phyloP scores from a whole-genome alignment of 2,888 invertebrate genomes.

The Cantharis lateralis region DNA sequence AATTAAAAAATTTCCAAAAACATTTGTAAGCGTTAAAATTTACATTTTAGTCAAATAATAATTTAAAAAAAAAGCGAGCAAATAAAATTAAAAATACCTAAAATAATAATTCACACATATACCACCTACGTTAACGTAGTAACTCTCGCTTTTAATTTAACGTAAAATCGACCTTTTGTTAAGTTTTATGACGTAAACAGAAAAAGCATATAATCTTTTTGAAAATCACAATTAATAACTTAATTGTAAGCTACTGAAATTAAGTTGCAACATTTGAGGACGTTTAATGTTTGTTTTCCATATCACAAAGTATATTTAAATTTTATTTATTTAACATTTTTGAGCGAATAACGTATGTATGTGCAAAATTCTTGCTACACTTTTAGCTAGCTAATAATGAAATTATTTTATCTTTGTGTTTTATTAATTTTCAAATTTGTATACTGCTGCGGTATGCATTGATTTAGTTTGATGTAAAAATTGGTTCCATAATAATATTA shows the following conservation, averaged over 20 bases:
- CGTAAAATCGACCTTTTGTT: background rate
- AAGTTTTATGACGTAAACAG: background rate
- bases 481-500: background rate
- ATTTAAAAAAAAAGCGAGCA: background rate
- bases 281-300: background rate
- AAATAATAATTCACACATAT: background rate
- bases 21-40: background rate
- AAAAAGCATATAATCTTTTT: slow-evolving; percentile 1
- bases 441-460: background rate
- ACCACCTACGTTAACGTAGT: background rate
- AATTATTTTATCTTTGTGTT: background rate
- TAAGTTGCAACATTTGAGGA: background rate
- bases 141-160: slow-evolving; percentile 6
- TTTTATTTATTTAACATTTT: background rate
- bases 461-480: background rate
- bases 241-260: slow-evolving; percentile 6
- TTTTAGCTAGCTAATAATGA: background rate
- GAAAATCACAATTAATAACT: slow-evolving; percentile 2
- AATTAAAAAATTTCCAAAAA: background rate
- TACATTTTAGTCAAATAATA: background rate
- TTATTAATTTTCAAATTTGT: background rate
- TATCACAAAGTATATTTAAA: background rate
- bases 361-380: background rate
- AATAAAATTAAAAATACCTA: background rate
- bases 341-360: background rate